phyloP scores from a whole-genome alignment of 2,797 vertebrate species.

The Alosa sapidissima region DNA sequence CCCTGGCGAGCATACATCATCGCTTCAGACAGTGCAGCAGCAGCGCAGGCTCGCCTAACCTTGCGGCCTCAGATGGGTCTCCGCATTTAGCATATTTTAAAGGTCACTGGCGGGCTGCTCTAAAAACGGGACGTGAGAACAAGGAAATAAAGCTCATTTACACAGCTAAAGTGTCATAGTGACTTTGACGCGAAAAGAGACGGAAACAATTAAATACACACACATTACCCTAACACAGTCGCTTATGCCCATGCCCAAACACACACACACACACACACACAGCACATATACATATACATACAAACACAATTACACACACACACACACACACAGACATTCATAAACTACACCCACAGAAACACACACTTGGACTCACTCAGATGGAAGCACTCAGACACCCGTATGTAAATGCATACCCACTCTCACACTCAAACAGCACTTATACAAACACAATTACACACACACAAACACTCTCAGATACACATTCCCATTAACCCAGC shows the following conservation, averaged over 20 bases:
- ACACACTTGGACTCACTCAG: neutral
- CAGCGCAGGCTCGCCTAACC: neutral
- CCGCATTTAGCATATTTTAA: conserved; percentile 68
- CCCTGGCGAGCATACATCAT: conserved; percentile 1
- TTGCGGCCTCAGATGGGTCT: conserved; percentile 59
- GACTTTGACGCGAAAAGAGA: neutral
- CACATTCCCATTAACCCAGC: no score
- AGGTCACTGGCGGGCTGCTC: conserved; percentile 55
- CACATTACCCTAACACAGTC: neutral
- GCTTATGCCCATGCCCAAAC: neutral
- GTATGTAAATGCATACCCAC: neutral
- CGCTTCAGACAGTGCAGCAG: conserved; percentile 5
- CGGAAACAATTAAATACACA: neutral
- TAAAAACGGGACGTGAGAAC: neutral
- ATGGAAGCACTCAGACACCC: no score
- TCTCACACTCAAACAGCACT: neutral
- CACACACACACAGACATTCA: neutral
- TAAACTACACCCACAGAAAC: neutral
- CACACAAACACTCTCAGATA: neutral
- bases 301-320: neutral
- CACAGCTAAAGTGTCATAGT: neutral
- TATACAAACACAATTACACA: neutral
- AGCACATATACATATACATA: neutral
- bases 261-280: neutral
- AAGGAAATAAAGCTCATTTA: neutral